phyloP scores from a whole-genome alignment of 64 coral and sea anemone species.

The Montipora sp. region DNA sequence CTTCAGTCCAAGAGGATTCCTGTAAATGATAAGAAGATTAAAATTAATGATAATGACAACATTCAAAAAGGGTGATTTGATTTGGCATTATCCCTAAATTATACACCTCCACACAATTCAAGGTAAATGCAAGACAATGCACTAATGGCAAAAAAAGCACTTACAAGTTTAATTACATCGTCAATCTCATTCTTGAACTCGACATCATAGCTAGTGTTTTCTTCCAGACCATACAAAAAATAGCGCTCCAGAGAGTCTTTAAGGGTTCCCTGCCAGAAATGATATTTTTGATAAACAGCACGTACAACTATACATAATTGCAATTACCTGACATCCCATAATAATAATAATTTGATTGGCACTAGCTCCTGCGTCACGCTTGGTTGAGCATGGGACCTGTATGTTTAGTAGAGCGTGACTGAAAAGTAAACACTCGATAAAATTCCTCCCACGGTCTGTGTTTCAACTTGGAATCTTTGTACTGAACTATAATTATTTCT shows the following conservation, averaged over 20 bases:
- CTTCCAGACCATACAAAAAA: conserved; percentile 47
- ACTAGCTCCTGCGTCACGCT: too few relatives aligned
- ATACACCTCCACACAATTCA: neutral
- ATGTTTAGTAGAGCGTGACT: too few relatives aligned
- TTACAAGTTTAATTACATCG: conserved; percentile 53
- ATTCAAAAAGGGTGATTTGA: neutral
- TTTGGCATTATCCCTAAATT: too few relatives aligned
- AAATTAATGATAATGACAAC: neutral
- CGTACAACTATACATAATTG: too few relatives aligned
- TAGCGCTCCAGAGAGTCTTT: conserved; percentile 55
- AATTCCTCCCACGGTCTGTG: too few relatives aligned
- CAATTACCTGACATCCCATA: too few relatives aligned
- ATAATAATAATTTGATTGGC: too few relatives aligned
- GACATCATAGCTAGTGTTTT: conserved; percentile 2
- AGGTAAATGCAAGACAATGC: neutral
- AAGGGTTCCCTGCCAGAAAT: conserved; percentile 8
- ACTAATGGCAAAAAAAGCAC: neutral
- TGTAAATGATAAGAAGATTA: neutral
- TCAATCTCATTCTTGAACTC: conserved; percentile 44
- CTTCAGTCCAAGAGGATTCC: conserved; percentile 87
- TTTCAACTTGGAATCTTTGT: too few relatives aligned
- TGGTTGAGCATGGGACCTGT: too few relatives aligned
- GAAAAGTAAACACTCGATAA: too few relatives aligned
- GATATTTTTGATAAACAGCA: neutral
- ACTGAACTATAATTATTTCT: too few relatives aligned